Percentiles rank a stretch among this genome's conserved stretches.
These are phyloP conservation scores for Mythimna albipuncta DNA, from an alignment of 2,888 invertebrate genomes.

Conservation along the genomic window DNA sequence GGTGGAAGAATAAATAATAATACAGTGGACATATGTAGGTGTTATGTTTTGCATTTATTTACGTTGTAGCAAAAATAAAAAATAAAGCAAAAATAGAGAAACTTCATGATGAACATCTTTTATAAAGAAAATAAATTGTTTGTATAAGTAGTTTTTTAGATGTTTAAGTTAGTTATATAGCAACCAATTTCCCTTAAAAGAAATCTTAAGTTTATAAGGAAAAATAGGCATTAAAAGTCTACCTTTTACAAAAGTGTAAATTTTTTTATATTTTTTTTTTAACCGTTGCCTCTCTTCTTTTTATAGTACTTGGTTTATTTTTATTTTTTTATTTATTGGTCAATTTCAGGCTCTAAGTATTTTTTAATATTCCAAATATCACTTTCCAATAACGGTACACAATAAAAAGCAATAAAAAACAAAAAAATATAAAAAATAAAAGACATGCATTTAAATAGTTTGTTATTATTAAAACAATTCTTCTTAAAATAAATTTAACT, in stretches of 20 bases:
- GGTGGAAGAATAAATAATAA: neutral
- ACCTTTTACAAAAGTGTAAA: neutral
- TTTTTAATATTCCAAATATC: neutral
- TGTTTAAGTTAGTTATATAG: neutral
- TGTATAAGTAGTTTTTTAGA: neutral
- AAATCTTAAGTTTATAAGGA: neutral
- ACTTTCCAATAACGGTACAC: neutral
- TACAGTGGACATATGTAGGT: neutral
- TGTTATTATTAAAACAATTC: slow-evolving; percentile 49
- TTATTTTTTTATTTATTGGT: slow-evolving; percentile 16
- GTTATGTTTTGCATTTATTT: neutral
- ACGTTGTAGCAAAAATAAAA: neutral
- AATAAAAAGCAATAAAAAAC: slow-evolving; percentile 3
- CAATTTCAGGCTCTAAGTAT: slow-evolving; percentile 2
- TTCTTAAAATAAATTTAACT: slow-evolving; percentile 53
- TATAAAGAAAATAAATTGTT: neutral
- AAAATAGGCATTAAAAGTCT: neutral
- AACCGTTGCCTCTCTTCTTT: neutral
- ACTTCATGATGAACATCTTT: neutral
- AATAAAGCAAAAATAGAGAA: neutral
- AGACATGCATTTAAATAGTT: slow-evolving; percentile 41
- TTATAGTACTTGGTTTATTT: too few species aligned
- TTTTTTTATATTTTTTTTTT: neutral
- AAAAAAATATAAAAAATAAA: slow-evolving; percentile 36
- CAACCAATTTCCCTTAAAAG: neutral